Base-by-base conservation (phyloP, 1,140 invertebrate species). In the Heliconius melpomene region DNA sequence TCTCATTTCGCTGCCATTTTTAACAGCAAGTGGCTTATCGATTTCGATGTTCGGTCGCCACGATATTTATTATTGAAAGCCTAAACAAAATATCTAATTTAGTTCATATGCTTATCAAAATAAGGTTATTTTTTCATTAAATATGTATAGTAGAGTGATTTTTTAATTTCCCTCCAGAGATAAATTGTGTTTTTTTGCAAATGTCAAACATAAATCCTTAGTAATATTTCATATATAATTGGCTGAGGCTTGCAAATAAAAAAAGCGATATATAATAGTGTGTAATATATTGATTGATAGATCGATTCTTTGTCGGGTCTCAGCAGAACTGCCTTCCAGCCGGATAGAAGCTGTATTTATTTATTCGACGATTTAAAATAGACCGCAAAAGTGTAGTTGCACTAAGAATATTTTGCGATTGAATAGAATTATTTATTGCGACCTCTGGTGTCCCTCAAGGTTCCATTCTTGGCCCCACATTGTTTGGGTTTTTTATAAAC, bases 1-100 rank as follows among this genome's bases (percentile, higher is more conserved):
- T 50, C 74, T 75, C 73, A 79, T 75, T 79, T 75, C 46, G 38
- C 60, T 75, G 73, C 73, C 60, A 79, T 79, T 79, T 79, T 79
- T 52, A 75, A 79, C 73, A 74, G 40, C 29, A 54, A 79, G 60
- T 16, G 73, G 74, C 75, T 72, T 74, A 79, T 79, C 78, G 78
- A 79, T 75, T 79, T 20, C 60, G 38, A 74, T 79, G 72, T 60
- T 79, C 72, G 60, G 74, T 23, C 78, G 57, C 72, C 72, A 29
- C 54, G 54, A 57, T 23, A 74, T 79, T 40, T 74, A 74, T 79
- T 79, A 79, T 74, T 79, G 74, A 79, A 36, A 57, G 23, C 20
- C 18, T 26, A 36, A 40, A 66, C 18, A 8, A n/a, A 74, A 60
- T 40, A 73, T 16, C 23, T 32, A 32, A 50, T 79, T 32, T 74